Conservation (phyloP, 2,888 invertebrate genomes). For the Melanotus villosus region DNA sequence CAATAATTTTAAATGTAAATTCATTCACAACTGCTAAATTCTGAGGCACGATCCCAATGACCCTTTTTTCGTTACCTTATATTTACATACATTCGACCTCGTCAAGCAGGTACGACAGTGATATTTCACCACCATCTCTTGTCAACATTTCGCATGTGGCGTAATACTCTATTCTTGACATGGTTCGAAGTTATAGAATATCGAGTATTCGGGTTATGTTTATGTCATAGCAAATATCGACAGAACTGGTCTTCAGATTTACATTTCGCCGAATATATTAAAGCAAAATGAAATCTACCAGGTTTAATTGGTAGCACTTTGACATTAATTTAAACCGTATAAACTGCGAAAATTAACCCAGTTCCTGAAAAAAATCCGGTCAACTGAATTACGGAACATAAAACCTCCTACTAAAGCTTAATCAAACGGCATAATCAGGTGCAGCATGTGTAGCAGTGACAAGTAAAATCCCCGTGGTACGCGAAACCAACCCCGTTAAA, state of each 20-base stretch:
- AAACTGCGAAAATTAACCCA: not conserved
- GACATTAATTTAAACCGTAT: not conserved
- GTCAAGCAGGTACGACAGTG: slow-evolving; percentile 22
- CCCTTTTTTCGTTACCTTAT: slow-evolving; percentile 35
- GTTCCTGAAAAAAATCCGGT: not conserved
- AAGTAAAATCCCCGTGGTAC: not conserved
- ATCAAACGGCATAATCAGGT: slow-evolving; percentile 5
- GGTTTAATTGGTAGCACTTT: not conserved
- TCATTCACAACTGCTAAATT: slow-evolving; percentile 27
- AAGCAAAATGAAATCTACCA: not conserved
- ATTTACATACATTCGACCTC: slow-evolving; percentile 41
- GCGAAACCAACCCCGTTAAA: slow-evolving; percentile 17
- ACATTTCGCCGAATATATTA: not conserved
- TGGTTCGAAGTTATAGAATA: slow-evolving; percentile 18
- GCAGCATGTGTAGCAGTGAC: slow-evolving; percentile 2
- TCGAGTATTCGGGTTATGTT: not conserved
- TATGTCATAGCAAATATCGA: slow-evolving; percentile 19
- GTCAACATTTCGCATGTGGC: slow-evolving; percentile 36
- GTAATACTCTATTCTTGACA: slow-evolving; percentile 35
- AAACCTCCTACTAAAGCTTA: not conserved
- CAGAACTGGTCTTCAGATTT: slow-evolving; percentile 1
- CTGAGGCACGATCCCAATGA: slow-evolving; percentile 10
- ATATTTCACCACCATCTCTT: slow-evolving; percentile 36
- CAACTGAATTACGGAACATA: not conserved
- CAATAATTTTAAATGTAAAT: slow-evolving; percentile 27